A percentile compares a stretch with the other conserved stretches of the same genome.
Conservation (phyloP, 1,140 invertebrate genomes). For the Drosophila chauvacae region DNA sequence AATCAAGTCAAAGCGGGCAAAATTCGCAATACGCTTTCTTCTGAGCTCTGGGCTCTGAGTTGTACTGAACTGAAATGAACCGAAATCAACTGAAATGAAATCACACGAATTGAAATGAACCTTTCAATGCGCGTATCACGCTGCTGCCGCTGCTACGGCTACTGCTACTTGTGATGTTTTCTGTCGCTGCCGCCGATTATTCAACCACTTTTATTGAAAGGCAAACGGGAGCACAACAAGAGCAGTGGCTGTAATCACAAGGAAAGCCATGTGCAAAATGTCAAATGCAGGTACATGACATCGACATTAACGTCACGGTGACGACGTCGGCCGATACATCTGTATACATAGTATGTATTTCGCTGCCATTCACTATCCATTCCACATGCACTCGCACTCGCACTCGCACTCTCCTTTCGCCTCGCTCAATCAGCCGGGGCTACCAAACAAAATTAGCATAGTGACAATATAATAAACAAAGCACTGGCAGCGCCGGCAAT, state of each 20-base stretch:
- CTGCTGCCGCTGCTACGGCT: constrained; percentile 16
- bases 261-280: constrained; percentile 80
- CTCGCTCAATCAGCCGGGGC: constrained; percentile 57
- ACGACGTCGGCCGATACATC: constrained; percentile 46
- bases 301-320: constrained; percentile 74
- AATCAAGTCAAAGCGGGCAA: constrained; percentile 65
- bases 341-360: constrained; percentile 10
- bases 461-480: constrained; percentile 80
- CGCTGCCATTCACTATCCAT: constrained; percentile 55
- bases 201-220: constrained; percentile 82
- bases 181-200: constrained; percentile 63
- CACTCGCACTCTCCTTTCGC: constrained; percentile 37
- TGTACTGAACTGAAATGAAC: constrained; percentile 11
- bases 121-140: constrained; percentile 63
- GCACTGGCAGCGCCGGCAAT: constrained; percentile 42
- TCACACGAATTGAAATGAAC: constrained; percentile 54
- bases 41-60: constrained; percentile 27
- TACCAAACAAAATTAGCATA: constrained; percentile 79
- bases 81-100: constrained; percentile 36
- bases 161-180: constrained; percentile 33
- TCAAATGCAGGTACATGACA: constrained; percentile 80
- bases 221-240: constrained; percentile 69
- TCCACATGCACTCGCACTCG: constrained; percentile 6
- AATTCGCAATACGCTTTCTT: constrained; percentile 79
- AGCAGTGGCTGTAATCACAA: constrained; percentile 58